phyloP scores from a whole-genome alignment of 1,140 invertebrate genomes.

The Elysia chlorotica region DNA sequence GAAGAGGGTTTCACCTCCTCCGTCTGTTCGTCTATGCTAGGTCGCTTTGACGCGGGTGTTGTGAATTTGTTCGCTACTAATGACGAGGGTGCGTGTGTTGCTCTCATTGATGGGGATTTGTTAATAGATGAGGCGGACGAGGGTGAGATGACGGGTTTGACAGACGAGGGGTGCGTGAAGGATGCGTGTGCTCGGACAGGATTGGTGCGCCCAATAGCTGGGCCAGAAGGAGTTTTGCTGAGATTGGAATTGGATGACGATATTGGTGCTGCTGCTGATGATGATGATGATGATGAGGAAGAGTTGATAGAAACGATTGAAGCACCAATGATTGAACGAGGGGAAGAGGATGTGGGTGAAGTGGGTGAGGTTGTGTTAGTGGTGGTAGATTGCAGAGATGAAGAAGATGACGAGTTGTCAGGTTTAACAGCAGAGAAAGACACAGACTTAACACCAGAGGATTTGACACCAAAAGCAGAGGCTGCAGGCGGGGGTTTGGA shows the following conservation, averaged over 20 bases:
- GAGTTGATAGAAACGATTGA: background rate
- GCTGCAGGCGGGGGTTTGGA: background rate
- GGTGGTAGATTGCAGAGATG: background rate
- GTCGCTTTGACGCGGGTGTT: background rate
- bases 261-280: background rate
- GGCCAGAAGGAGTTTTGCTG: background rate
- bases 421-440: background rate
- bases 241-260: background rate
- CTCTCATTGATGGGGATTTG: conserved; percentile 1
- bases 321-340: too few relatives aligned
- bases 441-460: too few relatives aligned
- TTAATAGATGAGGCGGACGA: conserved; percentile 7
- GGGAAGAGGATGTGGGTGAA: too few relatives aligned
- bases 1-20: conserved; percentile 12
- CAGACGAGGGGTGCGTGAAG: conserved; percentile 1
- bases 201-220: too few relatives aligned
- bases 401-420: background rate
- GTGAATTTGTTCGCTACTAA: background rate
- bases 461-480: background rate
- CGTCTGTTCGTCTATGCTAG: conserved; percentile 1
- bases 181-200: conserved; percentile 1
- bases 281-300: conserved; percentile 10
- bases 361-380: too few relatives aligned
- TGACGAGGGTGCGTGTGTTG: background rate
- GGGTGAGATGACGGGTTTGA: background rate